Percentiles rank a stretch among this genome's conserved stretches.
Evolutionary conservation across 2,888 invertebrate species (phyloP).

Genomic region (Endomychus coccineus): DNA sequence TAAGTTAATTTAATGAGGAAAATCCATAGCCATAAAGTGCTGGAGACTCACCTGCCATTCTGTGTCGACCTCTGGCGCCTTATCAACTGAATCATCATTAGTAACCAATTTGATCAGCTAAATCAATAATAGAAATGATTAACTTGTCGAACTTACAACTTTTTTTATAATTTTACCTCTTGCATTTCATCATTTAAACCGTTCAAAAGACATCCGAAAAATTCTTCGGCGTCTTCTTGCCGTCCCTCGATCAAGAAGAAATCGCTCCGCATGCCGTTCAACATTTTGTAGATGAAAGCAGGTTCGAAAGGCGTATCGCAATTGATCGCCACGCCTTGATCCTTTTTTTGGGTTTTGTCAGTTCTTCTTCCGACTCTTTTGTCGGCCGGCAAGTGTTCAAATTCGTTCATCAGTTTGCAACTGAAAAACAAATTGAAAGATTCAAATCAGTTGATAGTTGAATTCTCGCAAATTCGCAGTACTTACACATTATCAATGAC

Average conservation of each 20-base stretch:
- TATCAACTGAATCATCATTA: constrained; percentile 47
- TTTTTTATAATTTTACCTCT: constrained; percentile 52
- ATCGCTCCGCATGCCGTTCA: constrained; percentile 67
- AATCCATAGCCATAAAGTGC: too few species aligned
- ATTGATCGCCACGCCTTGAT: constrained; percentile 45
- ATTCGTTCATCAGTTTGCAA: constrained; percentile 73
- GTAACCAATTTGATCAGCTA: constrained; percentile 49
- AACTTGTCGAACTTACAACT: not conserved
- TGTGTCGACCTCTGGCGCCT: constrained; percentile 24
- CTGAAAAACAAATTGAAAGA: constrained; percentile 41
- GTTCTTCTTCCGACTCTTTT: constrained; percentile 43
- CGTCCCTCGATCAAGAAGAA: constrained; percentile 74
- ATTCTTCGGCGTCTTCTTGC: constrained; percentile 97
- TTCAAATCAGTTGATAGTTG: not conserved
- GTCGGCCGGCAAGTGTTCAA: constrained; percentile 58
- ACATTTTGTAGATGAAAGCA: constrained; percentile 75
- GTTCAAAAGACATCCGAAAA: constrained; percentile 86
- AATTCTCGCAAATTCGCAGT: constrained; percentile 3
- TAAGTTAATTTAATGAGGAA: too few species aligned
- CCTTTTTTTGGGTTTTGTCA: constrained; percentile 48
- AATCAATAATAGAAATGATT: constrained; percentile 24
- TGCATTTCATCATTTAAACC: constrained; percentile 96
- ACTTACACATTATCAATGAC: constrained; percentile 90
- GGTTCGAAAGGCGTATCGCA: constrained; percentile 85
- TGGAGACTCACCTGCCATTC: constrained; percentile 53